Conservation (phyloP, 2,888 invertebrate genomes). For the Microchrysa polita region DNA sequence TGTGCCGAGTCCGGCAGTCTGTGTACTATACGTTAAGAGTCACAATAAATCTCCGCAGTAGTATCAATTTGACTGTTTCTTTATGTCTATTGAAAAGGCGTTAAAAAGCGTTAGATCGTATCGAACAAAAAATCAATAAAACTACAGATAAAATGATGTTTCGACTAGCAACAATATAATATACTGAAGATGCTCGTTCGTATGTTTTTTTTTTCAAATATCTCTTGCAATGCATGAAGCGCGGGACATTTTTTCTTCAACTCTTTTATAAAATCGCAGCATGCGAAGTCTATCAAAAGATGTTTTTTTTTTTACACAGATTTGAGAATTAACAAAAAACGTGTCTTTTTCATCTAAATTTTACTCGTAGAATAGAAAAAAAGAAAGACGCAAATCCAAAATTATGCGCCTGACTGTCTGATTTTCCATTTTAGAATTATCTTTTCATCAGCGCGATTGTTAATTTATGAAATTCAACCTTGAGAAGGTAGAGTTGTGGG, state of each 20-base stretch:
- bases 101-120: background rate
- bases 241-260: background rate
- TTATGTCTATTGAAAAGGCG: background rate
- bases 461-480: constrained; percentile 35
- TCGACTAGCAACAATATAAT: too few relatives aligned
- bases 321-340: constrained; percentile 8
- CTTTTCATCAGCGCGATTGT: too few relatives aligned
- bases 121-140: background rate
- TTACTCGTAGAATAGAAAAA: too few relatives aligned
- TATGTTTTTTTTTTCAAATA: background rate
- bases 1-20: too few relatives aligned
- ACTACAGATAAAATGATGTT: background rate
- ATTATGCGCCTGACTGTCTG: background rate
- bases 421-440: too few relatives aligned
- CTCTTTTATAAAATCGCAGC: background rate
- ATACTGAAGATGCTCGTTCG: too few relatives aligned
- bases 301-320: background rate
- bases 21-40: background rate
- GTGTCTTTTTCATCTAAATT: background rate
- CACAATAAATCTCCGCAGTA: constrained; percentile 11
- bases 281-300: background rate
- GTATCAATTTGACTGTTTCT: background rate
- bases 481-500: constrained; percentile 27
- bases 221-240: background rate
- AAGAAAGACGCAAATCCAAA: too few relatives aligned